Evolutionary conservation across 2,113 vertebrate genomes (phyloP).

Genomic region (Probosciger aterrimus): DNA sequence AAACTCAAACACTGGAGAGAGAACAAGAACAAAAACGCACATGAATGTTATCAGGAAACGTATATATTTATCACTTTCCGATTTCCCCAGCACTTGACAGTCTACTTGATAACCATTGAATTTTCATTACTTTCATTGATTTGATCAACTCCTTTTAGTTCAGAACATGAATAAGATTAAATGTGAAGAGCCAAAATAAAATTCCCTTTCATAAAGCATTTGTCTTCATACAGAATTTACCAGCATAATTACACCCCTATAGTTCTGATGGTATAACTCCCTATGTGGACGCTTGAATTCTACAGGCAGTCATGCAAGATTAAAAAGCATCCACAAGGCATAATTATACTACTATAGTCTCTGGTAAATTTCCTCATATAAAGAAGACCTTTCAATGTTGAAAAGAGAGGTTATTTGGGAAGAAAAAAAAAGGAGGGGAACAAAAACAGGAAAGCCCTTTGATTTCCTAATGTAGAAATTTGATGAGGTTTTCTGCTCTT

Average conservation of each 20-base stretch:
- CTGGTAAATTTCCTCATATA: conserved; percentile 34
- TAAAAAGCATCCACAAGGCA: conserved; percentile 46
- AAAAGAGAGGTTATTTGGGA: not conserved
- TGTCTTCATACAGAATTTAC: conserved; percentile 19
- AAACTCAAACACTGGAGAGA: not conserved
- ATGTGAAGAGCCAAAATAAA: conserved; percentile 34
- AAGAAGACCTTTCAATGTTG: not conserved
- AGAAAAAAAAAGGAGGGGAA: not conserved
- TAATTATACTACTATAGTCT: conserved; percentile 34
- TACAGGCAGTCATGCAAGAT: conserved; percentile 43
- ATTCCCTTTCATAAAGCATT: conserved; percentile 24
- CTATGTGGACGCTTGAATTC: conserved; percentile 9
- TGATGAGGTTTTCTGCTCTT: not conserved
- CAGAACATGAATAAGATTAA: conserved; percentile 10
- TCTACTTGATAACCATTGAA: conserved; percentile 17
- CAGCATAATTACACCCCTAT: not conserved
- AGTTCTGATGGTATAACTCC: conserved; percentile 30
- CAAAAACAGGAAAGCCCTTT: not conserved
- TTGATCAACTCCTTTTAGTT: conserved; percentile 38
- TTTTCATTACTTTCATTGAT: conserved; percentile 57
- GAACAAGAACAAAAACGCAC: not conserved
- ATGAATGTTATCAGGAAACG: not conserved
- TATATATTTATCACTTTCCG: conserved; percentile 48
- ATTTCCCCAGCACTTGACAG: conserved; percentile 13
- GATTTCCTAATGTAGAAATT: not conserved